phyloP scores from a whole-genome alignment of 2,113 vertebrate species.

The Reinhardtius hippoglossoides region DNA sequence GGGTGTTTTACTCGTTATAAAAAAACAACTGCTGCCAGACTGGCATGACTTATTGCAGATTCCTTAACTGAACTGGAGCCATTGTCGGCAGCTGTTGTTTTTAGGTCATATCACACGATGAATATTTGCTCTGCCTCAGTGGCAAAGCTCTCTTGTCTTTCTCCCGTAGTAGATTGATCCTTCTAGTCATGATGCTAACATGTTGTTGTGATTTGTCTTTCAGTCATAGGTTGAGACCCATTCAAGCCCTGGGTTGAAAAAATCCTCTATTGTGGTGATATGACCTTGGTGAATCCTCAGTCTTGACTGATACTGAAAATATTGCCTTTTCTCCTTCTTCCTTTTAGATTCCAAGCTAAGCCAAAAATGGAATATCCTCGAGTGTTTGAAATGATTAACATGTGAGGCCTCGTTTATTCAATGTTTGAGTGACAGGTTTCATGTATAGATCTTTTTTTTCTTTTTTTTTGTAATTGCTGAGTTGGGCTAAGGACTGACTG shows the following conservation, averaged over 20 bases:
- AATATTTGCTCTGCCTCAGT: constrained; percentile 48
- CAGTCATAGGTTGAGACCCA: constrained; percentile 13
- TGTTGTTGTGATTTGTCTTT: not conserved
- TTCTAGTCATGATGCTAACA: constrained; percentile 16
- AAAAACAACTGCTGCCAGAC: constrained; percentile 43
- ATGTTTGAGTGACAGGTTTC: constrained; percentile 29
- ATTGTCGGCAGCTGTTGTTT: constrained; percentile 55
- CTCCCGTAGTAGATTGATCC: constrained; percentile 7
- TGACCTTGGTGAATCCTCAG: not conserved
- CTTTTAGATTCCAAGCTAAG: constrained; percentile 21
- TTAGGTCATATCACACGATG: constrained; percentile 45
- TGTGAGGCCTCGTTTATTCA: too few relatives aligned
- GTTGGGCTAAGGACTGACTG: constrained; percentile 13
- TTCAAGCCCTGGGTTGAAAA: constrained; percentile 2
- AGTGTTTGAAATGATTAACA: constrained; percentile 30
- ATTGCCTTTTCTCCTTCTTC: constrained; percentile 1
- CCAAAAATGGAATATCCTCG: constrained; percentile 21
- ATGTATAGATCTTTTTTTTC: constrained; percentile 9
- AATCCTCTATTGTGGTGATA: not conserved
- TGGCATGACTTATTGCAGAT: constrained; percentile 24
- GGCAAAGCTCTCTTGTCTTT: constrained; percentile 29
- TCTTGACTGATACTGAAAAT: constrained; percentile 24
- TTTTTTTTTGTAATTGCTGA: constrained; percentile 21
- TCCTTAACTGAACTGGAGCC: constrained; percentile 40
- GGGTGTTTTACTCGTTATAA: constrained; percentile 4